These are phyloP conservation scores for Mesorhabditis belari DNA, from an alignment of 2,888 invertebrate species.

Conservation along the genomic window DNA sequence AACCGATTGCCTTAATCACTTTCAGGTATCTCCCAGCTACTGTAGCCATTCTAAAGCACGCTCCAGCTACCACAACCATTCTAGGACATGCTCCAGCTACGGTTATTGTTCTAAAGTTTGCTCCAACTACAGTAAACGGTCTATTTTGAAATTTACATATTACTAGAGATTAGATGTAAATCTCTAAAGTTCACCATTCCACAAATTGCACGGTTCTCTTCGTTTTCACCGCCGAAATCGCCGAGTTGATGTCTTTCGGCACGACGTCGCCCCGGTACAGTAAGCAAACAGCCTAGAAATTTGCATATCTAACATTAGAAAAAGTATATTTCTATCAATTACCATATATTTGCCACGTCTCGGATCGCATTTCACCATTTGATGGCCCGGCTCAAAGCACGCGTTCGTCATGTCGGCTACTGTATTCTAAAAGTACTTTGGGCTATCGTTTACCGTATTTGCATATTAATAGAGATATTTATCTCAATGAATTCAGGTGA, in stretches of 20 bases:
- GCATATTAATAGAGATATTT: background rate
- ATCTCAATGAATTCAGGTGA: background rate
- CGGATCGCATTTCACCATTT: slow-evolving; percentile 59
- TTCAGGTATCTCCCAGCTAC: too few species aligned
- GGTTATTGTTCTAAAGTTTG: too few species aligned
- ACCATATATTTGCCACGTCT: slow-evolving; percentile 56
- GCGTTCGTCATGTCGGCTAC: slow-evolving; percentile 92
- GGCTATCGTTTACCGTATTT: background rate
- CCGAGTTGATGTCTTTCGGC: slow-evolving; percentile 62
- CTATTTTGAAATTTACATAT: too few species aligned
- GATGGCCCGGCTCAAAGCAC: slow-evolving; percentile 72
- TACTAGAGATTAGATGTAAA: background rate
- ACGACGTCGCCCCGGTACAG: slow-evolving; percentile 88
- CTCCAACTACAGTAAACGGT: too few species aligned
- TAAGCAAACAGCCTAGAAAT: slow-evolving; percentile 81
- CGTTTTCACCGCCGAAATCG: slow-evolving; percentile 52
- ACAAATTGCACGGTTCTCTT: slow-evolving; percentile 66
- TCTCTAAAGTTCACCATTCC: slow-evolving; percentile 31
- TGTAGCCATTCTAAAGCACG: too few species aligned
- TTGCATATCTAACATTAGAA: background rate
- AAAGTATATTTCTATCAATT: background rate
- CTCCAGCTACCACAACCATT: too few species aligned
- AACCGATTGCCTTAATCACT: too few species aligned
- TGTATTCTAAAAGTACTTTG: slow-evolving; percentile 21
- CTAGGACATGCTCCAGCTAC: too few species aligned